These are phyloP conservation scores for Sesia bembeciformis DNA, from an alignment of 2,888 invertebrate genomes.

Conservation along the genomic window DNA sequence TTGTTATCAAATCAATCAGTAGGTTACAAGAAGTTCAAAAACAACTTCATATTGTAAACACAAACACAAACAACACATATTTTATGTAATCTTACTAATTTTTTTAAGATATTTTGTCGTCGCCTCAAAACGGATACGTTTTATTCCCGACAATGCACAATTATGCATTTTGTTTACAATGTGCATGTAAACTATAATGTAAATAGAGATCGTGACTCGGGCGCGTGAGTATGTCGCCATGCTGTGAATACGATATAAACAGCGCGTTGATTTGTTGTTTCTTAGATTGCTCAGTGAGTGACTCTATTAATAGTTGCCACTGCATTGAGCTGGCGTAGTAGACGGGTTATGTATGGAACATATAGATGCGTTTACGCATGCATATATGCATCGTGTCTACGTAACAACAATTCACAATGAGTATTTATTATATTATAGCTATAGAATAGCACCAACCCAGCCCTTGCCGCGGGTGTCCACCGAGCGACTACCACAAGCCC, in stretches of 20 bases:
- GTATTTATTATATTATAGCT: no score
- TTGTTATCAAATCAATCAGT: no score
- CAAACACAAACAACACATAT: no score
- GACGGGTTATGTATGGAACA: no score
- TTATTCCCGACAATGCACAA: conserved; percentile 9
- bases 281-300: not conserved
- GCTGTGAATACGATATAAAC: conserved; percentile 10
- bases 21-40: no score
- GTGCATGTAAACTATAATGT: conserved; percentile 16
- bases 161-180: conserved; percentile 21
- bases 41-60: no score
- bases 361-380: not conserved
- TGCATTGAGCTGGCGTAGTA: not conserved
- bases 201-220: conserved; percentile 27
- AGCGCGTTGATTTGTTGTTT: not conserved
- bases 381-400: not conserved
- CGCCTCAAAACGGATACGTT: not conserved
- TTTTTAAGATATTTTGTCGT: not conserved
- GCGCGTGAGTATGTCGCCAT: conserved; percentile 14
- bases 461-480: no score
- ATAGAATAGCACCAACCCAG: no score
- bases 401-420: no score
- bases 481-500: no score
- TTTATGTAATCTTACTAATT: not conserved
- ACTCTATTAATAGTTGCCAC: not conserved